phyloP scores from a whole-genome alignment of 2,888 invertebrate species.

The Spatulosminthurus flaviceps region DNA sequence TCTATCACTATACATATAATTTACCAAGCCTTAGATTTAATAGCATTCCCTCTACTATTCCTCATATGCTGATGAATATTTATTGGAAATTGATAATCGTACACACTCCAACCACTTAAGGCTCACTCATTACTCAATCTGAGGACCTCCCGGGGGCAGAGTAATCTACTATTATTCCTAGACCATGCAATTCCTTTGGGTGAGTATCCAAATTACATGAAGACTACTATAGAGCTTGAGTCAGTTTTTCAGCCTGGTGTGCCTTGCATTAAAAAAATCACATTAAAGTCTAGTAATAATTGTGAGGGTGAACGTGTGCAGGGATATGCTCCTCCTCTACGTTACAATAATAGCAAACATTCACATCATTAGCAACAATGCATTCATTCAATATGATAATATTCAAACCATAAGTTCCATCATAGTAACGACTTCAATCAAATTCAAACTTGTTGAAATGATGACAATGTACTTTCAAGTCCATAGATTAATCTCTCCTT shows the following conservation, averaged over 20 bases:
- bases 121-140: conserved; percentile 4
- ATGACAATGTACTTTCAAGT: neutral
- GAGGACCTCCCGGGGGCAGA: neutral
- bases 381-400: neutral
- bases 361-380: neutral
- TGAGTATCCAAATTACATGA: neutral
- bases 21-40: too few relatives aligned
- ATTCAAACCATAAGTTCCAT: too few relatives aligned
- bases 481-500: neutral
- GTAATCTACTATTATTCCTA: neutral
- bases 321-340: too few relatives aligned
- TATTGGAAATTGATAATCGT: conserved; percentile 10
- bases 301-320: neutral
- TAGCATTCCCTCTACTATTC: too few relatives aligned
- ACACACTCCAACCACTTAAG: conserved; percentile 3
- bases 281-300: neutral
- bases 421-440: too few relatives aligned
- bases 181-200: neutral
- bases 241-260: too few relatives aligned
- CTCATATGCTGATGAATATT: conserved; percentile 12
- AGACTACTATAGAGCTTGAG: neutral
- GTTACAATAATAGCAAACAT: neutral
- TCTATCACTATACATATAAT: too few relatives aligned
- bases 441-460: neutral
- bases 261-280: neutral